Conservation (phyloP, 2,113 vertebrate species). For the Hemibagrus wyckioides region DNA sequence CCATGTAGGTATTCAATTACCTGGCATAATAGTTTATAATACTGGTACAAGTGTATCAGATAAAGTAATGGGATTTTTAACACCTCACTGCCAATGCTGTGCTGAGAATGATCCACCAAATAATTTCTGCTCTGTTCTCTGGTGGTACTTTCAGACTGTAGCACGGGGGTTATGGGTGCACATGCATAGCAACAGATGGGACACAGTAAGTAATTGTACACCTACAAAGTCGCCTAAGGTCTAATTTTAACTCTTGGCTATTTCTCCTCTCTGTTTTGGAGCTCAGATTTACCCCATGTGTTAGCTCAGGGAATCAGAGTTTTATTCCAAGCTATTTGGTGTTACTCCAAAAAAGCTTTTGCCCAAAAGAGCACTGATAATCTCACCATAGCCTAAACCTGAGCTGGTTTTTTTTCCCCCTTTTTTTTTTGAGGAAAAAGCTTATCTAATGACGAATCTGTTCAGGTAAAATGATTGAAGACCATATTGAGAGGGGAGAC, state of each 20-base stretch:
- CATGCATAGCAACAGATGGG: conserved; percentile 7
- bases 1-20: neutral
- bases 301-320: conserved; percentile 51
- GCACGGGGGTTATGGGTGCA: neutral
- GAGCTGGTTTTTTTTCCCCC: conserved; percentile 57
- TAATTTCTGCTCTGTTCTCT: neutral
- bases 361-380: conserved; percentile 65
- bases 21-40: neutral
- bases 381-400: conserved; percentile 63
- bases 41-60: neutral
- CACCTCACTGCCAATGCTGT: neutral
- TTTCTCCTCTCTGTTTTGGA: neutral
- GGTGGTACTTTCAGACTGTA: neutral
- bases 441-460: conserved; percentile 53
- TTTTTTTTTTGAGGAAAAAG: conserved; percentile 54
- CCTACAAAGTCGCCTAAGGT: neutral
- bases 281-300: conserved; percentile 34
- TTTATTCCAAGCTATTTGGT: conserved; percentile 64
- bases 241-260: conserved; percentile 20
- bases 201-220: neutral
- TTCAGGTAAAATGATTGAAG: conserved; percentile 31
- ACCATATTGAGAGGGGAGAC: neutral
- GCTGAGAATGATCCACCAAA: neutral
- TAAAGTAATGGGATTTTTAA: neutral
- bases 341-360: conserved; percentile 69